Conservation (phyloP, 2,888 invertebrate genomes). For the Lasius fuliginosus region DNA sequence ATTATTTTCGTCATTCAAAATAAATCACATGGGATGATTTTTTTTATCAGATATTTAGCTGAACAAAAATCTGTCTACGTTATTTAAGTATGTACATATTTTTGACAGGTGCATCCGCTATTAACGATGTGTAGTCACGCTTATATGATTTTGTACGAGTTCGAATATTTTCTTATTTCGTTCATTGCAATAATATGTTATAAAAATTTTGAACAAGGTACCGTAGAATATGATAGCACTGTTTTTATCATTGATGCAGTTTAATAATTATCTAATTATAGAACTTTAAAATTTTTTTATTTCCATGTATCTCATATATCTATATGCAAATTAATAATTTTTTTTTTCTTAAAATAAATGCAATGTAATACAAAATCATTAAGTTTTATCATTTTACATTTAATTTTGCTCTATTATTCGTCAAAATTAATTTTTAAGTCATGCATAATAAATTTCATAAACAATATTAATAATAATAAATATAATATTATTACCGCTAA, state of each 20-base stretch:
- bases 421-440: conserved; percentile 13
- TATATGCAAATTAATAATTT: neutral
- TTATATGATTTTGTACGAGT: neutral
- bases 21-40: conserved; percentile 20
- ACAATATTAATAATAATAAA: too few relatives aligned
- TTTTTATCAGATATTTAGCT: conserved; percentile 11
- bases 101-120: neutral
- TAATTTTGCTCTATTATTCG: neutral
- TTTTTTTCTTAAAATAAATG: neutral
- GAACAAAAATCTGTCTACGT: neutral
- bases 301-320: neutral
- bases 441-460: neutral
- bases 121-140: neutral
- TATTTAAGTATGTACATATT: neutral
- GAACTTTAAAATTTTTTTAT: neutral
- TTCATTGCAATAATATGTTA: neutral
- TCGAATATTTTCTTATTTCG: neutral
- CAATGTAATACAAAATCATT: neutral
- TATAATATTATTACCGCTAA: neutral
- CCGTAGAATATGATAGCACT: neutral
- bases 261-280: neutral
- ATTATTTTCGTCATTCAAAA: conserved; percentile 2
- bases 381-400: neutral
- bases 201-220: neutral
- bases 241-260: neutral